Evolutionary conservation across 2,113 vertebrate species (phyloP).

Genomic region (Sorex araneus): DNA sequence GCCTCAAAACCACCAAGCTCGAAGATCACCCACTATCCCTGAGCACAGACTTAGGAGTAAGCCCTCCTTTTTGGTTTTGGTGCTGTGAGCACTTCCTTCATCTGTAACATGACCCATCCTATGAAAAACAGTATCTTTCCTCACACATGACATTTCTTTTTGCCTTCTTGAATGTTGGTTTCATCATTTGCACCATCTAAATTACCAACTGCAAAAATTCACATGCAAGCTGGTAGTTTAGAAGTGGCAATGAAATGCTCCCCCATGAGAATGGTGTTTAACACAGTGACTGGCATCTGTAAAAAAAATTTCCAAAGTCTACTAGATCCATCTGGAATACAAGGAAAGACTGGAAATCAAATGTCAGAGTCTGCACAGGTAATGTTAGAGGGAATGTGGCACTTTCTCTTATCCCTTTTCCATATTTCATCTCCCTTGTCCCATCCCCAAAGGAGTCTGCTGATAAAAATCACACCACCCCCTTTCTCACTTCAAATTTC

Average conservation of each 20-base stretch:
- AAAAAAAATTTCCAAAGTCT: conserved; percentile 8
- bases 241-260: conserved; percentile 24
- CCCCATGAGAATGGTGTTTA: neutral
- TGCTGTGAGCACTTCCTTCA: neutral
- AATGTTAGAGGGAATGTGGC: neutral
- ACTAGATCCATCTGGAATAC: neutral
- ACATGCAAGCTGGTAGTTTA: neutral
- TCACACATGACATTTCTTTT: neutral
- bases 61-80: neutral
- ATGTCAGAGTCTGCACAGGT: neutral
- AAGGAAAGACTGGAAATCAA: neutral
- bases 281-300: neutral
- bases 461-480: neutral
- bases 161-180: conserved; percentile 52
- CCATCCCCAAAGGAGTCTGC: neutral
- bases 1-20: neutral
- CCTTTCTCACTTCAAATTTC: conserved; percentile 1
- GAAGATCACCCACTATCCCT: too few species aligned
- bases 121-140: neutral
- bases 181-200: conserved; percentile 36
- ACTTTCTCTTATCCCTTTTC: neutral
- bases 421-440: neutral
- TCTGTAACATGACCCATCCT: neutral
- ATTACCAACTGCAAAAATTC: conserved; percentile 38
- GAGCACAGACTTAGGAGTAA: too few species aligned